Base-by-base conservation (phyloP, 2,797 vertebrate genomes). In the Schizopygopsis malacanthus region DNA sequence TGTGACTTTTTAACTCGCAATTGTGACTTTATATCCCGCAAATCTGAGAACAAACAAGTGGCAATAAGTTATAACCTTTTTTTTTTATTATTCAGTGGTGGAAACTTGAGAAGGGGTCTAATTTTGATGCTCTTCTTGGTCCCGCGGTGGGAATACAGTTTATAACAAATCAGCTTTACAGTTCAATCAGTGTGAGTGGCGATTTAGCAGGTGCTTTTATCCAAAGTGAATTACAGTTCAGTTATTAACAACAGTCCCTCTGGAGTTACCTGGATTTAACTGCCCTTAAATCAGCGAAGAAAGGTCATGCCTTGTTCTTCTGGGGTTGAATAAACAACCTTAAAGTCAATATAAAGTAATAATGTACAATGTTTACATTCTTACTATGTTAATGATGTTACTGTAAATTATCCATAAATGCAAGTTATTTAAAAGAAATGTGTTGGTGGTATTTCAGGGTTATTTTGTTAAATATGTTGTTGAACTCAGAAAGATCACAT, bases 221-320 rank as follows among this genome's bases (percentile, higher is more conserved):
- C 41, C 13, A 12, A 79, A 79, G 59, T 79, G 59, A 79, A 33
- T 79, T 63, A 28, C 8, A 79, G 56, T 79, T 28, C 8, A 28
- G 59, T 25, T 43, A 59, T 43, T 43, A 79, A 37, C 43, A n/a
- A 61, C 76, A 25, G 43, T 18, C n/a, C n/a, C 16, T 16, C 39
- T 25, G 39, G 54, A 63, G 22, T 43, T 25, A 43, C 15, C 77
- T 79, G 56, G 77, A 61, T 79, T 79, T 63, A 63, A 63, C 22
- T 25, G 56, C 22, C 12, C 20, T 79, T 61, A 9, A 78, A 79
- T 43, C 54, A 25, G 7, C 1, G 8, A 59, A 18, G 39, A 45
- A 4, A 28, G 8, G 22, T 22, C 13, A 39, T 25, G 12, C 4
- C 41, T 39, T 39, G 50, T 56, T 77, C 33, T 77, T 77, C 50